These are phyloP conservation scores for Hypercompe scribonia DNA, from an alignment of 2,888 invertebrate species.

Conservation along the genomic window DNA sequence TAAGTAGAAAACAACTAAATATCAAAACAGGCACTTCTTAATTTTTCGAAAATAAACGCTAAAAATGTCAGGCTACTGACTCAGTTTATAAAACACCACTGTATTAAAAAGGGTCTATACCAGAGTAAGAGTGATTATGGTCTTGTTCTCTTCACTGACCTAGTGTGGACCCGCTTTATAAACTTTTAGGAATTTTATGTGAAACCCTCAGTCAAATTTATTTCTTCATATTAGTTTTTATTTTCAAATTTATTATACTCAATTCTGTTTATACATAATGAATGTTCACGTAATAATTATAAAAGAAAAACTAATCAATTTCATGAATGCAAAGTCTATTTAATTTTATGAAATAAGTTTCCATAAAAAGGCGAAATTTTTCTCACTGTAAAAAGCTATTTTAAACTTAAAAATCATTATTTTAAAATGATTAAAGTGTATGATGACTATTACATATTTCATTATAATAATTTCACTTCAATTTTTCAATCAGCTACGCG, in stretches of 20 bases:
- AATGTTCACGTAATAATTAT: too few relatives aligned
- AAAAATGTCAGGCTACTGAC: background rate
- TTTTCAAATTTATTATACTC: background rate
- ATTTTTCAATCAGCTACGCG: conserved; percentile 32
- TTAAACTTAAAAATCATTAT: background rate
- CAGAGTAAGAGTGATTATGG: background rate
- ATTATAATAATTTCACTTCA: conserved; percentile 12
- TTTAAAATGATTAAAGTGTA: background rate
- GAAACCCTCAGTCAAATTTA: background rate
- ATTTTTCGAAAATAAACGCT: too few relatives aligned
- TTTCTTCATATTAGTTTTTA: background rate
- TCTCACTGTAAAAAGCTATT: too few relatives aligned
- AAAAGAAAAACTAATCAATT: background rate
- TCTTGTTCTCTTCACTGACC: background rate
- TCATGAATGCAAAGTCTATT: background rate
- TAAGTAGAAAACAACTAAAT: background rate
- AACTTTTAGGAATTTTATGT: background rate
- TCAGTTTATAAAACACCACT: background rate
- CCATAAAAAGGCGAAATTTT: too few relatives aligned
- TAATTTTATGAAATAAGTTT: background rate
- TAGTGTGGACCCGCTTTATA: background rate
- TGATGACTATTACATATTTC: background rate
- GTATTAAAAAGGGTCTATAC: background rate
- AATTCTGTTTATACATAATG: background rate
- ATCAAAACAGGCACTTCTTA: too few relatives aligned